A percentile compares a stretch with the other conserved stretches of the same genome.
These are phyloP conservation scores for Eudasyphora cyanicolor DNA, from an alignment of 2,888 invertebrate species.

Conservation along the genomic window DNA sequence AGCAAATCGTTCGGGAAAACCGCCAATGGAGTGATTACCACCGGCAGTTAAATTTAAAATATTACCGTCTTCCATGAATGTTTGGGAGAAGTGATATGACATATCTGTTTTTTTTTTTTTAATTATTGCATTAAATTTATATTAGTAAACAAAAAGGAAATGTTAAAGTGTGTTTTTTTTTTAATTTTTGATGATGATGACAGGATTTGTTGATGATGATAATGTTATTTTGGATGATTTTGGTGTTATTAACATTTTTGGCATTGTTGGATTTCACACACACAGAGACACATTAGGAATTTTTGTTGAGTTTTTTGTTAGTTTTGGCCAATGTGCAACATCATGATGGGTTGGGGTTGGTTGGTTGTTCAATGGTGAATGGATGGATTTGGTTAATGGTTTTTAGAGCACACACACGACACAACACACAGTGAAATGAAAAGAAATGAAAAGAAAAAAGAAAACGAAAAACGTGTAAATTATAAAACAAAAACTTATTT, in stretches of 20 bases:
- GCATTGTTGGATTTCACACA: constrained; percentile 1
- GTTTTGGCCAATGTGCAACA: constrained; percentile 30
- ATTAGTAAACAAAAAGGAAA: constrained; percentile 6
- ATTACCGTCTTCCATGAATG: constrained; percentile 32
- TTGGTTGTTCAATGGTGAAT: constrained; percentile 43
- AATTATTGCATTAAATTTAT: no score
- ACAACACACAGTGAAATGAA: constrained; percentile 66
- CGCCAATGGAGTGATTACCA: constrained; percentile 47
- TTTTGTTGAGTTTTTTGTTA: constrained; percentile 33
- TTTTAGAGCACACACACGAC: constrained; percentile 40
- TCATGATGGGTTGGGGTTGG: constrained; percentile 59
- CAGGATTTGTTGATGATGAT: constrained; percentile 1
- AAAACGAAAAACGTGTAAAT: constrained; percentile 64
- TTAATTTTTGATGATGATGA: background rate
- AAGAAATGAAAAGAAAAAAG: constrained; percentile 70
- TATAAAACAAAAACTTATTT: constrained; percentile 2
- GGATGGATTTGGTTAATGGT: constrained; percentile 43
- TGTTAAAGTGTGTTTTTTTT: no score
- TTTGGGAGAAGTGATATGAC: constrained; percentile 33
- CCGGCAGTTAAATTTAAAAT: constrained; percentile 23
- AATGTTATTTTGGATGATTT: background rate
- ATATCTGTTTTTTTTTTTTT: constrained; percentile 44
- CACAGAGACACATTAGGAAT: no score
- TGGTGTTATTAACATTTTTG: constrained; percentile 17
- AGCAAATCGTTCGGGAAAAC: constrained; percentile 79